Conservation (phyloP, 2,797 vertebrate species). For the Gymnothorax javanicus region DNA sequence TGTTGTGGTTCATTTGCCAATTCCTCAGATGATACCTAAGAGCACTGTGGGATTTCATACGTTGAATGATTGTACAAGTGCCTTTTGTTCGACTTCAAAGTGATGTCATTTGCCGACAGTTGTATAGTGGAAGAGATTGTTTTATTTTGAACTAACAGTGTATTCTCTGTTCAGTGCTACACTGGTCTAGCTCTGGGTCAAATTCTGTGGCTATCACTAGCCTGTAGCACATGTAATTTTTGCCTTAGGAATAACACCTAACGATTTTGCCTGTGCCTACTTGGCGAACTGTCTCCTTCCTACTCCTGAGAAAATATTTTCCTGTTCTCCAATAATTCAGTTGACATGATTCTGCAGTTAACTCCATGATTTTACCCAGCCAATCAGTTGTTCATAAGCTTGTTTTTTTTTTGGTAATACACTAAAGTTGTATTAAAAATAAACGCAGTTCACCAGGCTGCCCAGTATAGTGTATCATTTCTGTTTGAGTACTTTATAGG, state of each 20-base stretch:
- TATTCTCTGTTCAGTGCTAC: constrained; percentile 36
- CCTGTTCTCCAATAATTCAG: background rate
- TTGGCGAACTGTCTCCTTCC: background rate
- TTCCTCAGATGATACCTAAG: background rate
- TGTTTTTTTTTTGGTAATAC: constrained; percentile 10
- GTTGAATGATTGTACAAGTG: constrained; percentile 7
- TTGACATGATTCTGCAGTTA: background rate
- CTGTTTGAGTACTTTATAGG: background rate
- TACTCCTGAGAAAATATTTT: background rate
- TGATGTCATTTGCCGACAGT: background rate
- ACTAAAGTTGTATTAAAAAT: background rate
- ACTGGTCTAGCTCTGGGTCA: constrained; percentile 41
- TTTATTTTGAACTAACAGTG: constrained; percentile 27
- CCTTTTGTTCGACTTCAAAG: constrained; percentile 26
- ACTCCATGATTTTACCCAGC: background rate
- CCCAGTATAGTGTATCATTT: background rate
- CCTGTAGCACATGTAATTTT: constrained; percentile 12
- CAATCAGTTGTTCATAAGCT: background rate
- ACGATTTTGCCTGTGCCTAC: background rate
- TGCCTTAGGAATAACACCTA: constrained; percentile 10
- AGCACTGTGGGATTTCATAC: background rate
- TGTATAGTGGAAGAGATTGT: constrained; percentile 16
- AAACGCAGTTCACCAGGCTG: background rate
- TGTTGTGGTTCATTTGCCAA: background rate
- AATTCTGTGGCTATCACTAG: constrained; percentile 10